Conservation (phyloP, 2,888 invertebrate species). For the Tigriopus californicus region DNA sequence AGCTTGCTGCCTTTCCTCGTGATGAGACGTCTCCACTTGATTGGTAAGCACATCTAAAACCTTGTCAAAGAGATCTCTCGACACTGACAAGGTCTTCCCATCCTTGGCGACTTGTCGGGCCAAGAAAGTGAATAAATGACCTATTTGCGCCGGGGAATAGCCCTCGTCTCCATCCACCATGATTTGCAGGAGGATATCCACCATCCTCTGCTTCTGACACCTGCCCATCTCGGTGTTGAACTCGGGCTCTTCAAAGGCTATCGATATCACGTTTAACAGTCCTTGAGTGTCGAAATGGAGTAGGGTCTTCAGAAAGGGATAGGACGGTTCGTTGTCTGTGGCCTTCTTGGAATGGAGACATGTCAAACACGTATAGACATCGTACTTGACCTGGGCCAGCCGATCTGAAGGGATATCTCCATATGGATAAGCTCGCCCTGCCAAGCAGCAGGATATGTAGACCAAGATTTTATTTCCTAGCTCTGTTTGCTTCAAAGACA, state of each 20-base stretch:
- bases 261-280: slow-evolving; percentile 60
- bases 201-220: slow-evolving; percentile 50
- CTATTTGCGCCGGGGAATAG: slow-evolving; percentile 36
- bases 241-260: slow-evolving; percentile 64
- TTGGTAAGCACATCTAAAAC: slow-evolving; percentile 33
- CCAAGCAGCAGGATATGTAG: slow-evolving; percentile 65
- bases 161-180: slow-evolving; percentile 18
- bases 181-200: slow-evolving; percentile 49
- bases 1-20: slow-evolving; percentile 50
- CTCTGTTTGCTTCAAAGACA: slow-evolving; percentile 29
- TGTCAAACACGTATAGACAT: slow-evolving; percentile 48
- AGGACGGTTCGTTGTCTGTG: slow-evolving; percentile 39
- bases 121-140: slow-evolving; percentile 43
- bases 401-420: slow-evolving; percentile 46
- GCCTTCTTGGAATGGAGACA: slow-evolving; percentile 44
- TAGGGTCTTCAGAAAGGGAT: slow-evolving; percentile 42
- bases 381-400: slow-evolving; percentile 46
- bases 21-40: slow-evolving; percentile 27
- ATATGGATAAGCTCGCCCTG: slow-evolving; percentile 60
- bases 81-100: slow-evolving; percentile 33
- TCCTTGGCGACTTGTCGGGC: slow-evolving; percentile 41
- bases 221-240: slow-evolving; percentile 51
- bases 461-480: slow-evolving; percentile 66
- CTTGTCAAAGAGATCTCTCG: not conserved
- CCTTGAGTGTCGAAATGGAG: slow-evolving; percentile 58